These are phyloP conservation scores for Chaetura pelagica DNA, from an alignment of 2,113 vertebrate species.

Conservation along the genomic window DNA sequence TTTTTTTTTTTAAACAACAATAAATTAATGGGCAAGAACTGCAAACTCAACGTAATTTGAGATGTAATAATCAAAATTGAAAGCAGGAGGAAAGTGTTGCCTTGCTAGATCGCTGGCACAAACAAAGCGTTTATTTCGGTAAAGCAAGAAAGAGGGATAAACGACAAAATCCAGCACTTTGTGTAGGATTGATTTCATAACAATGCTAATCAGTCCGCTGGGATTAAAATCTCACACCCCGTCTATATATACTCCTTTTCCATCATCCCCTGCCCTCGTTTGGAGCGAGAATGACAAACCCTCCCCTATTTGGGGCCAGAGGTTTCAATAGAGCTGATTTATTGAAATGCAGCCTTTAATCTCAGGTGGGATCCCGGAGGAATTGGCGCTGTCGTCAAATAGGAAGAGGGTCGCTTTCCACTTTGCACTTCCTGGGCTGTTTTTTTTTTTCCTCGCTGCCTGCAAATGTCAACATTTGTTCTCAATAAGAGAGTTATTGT, in stretches of 20 bases:
- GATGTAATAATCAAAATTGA: constrained; percentile 20
- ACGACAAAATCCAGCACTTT: constrained; percentile 28
- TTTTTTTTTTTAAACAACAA: neutral
- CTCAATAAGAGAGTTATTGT: constrained; percentile 23
- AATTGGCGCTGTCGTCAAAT: constrained; percentile 76
- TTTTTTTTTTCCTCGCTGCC: constrained; percentile 62
- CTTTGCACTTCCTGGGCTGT: constrained; percentile 67
- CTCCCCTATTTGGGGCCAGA: constrained; percentile 51
- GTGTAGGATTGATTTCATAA: constrained; percentile 70
- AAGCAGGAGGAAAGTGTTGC: constrained; percentile 3
- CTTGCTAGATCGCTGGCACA: neutral
- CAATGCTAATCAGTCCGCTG: constrained; percentile 69
- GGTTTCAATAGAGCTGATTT: constrained; percentile 80
- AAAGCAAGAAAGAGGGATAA: neutral
- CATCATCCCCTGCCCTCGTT: constrained; percentile 11
- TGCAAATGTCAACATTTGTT: constrained; percentile 92
- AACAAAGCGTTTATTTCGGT: neutral
- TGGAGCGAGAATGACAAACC: constrained; percentile 40
- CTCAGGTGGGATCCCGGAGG: constrained; percentile 85
- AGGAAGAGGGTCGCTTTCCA: constrained; percentile 77
- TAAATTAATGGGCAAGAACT: neutral
- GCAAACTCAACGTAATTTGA: neutral
- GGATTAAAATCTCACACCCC: constrained; percentile 36
- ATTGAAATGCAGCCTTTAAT: constrained; percentile 84
- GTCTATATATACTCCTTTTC: constrained; percentile 63